These are phyloP conservation scores for Sebastolobus altivelis DNA, from an alignment of 2,797 vertebrate genomes.

Conservation along the genomic window DNA sequence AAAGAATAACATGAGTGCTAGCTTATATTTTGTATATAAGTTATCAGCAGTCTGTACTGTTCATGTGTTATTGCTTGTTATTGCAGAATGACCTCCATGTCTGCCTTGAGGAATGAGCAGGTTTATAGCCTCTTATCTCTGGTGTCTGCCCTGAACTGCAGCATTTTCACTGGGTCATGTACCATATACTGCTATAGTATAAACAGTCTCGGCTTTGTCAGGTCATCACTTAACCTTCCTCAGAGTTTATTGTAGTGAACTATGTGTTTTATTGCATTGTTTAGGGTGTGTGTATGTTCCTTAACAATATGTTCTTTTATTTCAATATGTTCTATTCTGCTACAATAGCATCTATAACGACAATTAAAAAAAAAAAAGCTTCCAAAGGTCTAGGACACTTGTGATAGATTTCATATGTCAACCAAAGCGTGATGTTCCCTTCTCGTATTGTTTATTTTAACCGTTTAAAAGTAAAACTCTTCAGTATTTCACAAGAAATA, in stretches of 20 bases:
- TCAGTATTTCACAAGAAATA: background rate
- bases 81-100: conserved; percentile 25
- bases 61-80: conserved; percentile 6
- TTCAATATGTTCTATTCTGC: background rate
- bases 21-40: background rate
- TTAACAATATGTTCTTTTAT: background rate
- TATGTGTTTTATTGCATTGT: conserved; percentile 10
- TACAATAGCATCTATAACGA: background rate
- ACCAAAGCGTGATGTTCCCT: background rate
- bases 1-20: background rate
- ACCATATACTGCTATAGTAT: conserved; percentile 14
- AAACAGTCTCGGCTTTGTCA: conserved; percentile 19
- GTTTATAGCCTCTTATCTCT: conserved; percentile 29
- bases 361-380: background rate
- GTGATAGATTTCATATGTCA: background rate
- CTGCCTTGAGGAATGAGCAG: background rate
- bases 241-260: background rate
- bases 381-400: background rate
- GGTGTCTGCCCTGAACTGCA: conserved; percentile 26
- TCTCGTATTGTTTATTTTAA: background rate
- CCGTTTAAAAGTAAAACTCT: background rate
- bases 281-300: background rate
- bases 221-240: conserved; percentile 1
- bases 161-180: conserved; percentile 32
- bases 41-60: background rate